These are phyloP conservation scores for Bradynema listronoti DNA, from an alignment of 1,140 invertebrate species.

Conservation along the genomic window DNA sequence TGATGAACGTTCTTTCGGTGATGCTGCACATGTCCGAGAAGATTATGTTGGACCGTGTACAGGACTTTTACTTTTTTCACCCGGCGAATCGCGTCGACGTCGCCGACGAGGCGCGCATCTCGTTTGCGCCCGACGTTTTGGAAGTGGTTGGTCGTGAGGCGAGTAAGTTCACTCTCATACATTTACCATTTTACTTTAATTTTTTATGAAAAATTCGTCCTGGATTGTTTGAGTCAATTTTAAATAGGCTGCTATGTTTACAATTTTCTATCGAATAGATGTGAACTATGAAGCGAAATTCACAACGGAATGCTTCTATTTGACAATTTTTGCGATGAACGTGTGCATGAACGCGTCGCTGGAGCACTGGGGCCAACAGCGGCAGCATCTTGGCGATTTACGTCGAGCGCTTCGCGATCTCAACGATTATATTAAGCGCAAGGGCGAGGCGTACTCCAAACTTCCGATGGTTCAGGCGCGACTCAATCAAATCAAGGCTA, in stretches of 20 bases:
- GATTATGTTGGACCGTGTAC: conserved; percentile 67
- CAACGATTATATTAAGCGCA: conserved; percentile 5
- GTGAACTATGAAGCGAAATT: conserved; percentile 70
- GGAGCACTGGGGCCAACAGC: conserved; percentile 73
- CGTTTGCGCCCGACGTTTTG: conserved; percentile 72
- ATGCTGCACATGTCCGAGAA: conserved; percentile 78
- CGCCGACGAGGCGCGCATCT: conserved; percentile 76
- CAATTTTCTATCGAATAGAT: conserved; percentile 25
- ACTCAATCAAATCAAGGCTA: conserved; percentile 76
- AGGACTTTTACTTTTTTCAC: conserved; percentile 78
- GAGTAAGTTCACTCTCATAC: conserved; percentile 61
- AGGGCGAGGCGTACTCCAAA: too few species aligned
- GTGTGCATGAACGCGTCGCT: conserved; percentile 78
- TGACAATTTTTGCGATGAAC: conserved; percentile 86
- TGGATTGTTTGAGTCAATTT: too few species aligned
- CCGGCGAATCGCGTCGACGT: conserved; percentile 71
- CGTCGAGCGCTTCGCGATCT: background rate
- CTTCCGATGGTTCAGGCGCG: conserved; percentile 69
- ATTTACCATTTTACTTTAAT: background rate
- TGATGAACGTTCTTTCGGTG: conserved; percentile 82
- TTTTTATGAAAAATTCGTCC: too few species aligned
- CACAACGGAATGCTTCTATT: conserved; percentile 89
- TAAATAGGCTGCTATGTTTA: background rate
- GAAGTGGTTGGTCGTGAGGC: conserved; percentile 69
- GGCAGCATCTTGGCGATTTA: conserved; percentile 70